Evolutionary conservation across 2,888 invertebrate genomes (phyloP).

Genomic region (Epinotia nisella): DNA sequence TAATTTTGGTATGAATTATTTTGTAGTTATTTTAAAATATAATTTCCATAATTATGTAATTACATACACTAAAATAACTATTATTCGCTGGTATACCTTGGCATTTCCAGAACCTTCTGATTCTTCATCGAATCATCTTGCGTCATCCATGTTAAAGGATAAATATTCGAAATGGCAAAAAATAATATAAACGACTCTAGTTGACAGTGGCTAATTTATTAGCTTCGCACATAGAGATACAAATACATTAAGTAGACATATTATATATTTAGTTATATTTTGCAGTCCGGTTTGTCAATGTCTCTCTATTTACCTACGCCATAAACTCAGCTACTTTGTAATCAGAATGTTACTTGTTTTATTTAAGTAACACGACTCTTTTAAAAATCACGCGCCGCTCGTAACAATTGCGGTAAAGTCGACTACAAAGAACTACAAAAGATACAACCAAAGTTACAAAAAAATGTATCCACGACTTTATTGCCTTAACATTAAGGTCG

Average conservation of each 20-base stretch:
- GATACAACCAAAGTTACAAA: no score
- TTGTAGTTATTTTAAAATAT: background rate
- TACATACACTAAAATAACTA: background rate
- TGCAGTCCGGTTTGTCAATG: background rate
- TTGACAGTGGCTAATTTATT: slow-evolving; percentile 10
- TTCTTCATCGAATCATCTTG: background rate
- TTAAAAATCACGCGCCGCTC: slow-evolving; percentile 24
- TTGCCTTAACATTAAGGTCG: no score
- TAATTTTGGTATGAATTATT: background rate
- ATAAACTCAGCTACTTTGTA: slow-evolving; percentile 11
- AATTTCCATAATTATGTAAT: background rate
- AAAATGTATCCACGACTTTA: no score
- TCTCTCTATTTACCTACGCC: background rate
- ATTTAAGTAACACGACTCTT: slow-evolving; percentile 13
- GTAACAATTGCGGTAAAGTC: slow-evolving; percentile 19
- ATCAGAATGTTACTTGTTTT: slow-evolving; percentile 3
- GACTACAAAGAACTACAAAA: no score
- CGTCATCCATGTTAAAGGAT: background rate
- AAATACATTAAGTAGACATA: background rate
- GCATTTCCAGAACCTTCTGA: background rate
- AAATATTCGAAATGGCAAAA: background rate
- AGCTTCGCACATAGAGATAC: background rate
- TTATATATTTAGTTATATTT: background rate
- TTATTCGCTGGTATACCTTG: background rate
- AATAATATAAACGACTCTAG: background rate